Evolutionary conservation across 2,888 invertebrate species (phyloP).

Genomic region (Loripinus fragilis): DNA sequence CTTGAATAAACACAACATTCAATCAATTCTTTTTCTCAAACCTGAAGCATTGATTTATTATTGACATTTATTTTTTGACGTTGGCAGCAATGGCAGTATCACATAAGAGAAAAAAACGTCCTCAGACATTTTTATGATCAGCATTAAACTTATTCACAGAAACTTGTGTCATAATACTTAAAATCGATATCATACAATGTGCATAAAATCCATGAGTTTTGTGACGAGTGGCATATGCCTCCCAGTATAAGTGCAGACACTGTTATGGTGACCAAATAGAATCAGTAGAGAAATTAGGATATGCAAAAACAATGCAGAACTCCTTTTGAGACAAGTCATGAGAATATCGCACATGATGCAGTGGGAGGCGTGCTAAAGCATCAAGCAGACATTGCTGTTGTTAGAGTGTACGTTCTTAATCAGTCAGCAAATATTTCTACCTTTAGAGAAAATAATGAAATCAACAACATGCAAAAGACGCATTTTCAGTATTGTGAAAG

Average conservation of each 20-base stretch:
- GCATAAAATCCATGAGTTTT: constrained; percentile 36
- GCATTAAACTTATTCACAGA: constrained; percentile 27
- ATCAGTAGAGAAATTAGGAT: constrained; percentile 13
- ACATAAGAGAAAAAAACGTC: constrained; percentile 19
- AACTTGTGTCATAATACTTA: constrained; percentile 22
- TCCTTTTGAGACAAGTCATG: constrained; percentile 41
- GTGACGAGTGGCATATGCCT: constrained; percentile 44
- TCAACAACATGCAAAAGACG: constrained; percentile 25
- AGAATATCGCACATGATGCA: constrained; percentile 45
- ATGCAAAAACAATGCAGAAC: constrained; percentile 41
- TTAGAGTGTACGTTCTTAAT: constrained; percentile 31
- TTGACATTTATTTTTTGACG: constrained; percentile 30
- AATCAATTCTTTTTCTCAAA: constrained; percentile 37
- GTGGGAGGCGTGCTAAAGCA: constrained; percentile 43
- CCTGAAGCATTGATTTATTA: constrained; percentile 39
- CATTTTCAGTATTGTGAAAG: constrained; percentile 37
- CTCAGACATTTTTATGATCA: constrained; percentile 37
- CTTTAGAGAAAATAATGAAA: constrained; percentile 27
- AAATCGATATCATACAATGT: constrained; percentile 16
- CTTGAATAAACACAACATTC: constrained; percentile 34
- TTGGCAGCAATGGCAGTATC: constrained; percentile 41
- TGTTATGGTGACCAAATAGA: constrained; percentile 29
- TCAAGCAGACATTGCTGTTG: constrained; percentile 41
- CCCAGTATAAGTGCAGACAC: constrained; percentile 46
- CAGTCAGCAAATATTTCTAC: constrained; percentile 40